Evolutionary conservation across 2,797 vertebrate species (phyloP).

Genomic region (Melanotaenia trifasciata): DNA sequence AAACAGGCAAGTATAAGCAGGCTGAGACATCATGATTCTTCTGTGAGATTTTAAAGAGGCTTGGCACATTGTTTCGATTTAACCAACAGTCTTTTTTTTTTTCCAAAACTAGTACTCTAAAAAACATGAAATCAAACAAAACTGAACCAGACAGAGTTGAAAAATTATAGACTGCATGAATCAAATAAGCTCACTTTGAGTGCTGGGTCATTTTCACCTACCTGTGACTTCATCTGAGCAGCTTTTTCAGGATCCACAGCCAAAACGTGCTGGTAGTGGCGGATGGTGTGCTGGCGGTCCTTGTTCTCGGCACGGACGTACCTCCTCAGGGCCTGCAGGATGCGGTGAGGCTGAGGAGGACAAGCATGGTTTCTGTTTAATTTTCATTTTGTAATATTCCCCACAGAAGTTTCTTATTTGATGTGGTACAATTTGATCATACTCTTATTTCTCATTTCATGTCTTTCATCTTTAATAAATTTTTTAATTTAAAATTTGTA

Average conservation of each 20-base stretch:
- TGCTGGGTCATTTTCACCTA: constrained; percentile 60
- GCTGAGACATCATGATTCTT: constrained; percentile 63
- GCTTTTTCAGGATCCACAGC: constrained; percentile 98
- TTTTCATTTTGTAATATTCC: neutral
- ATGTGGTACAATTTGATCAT: neutral
- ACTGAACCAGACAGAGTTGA: neutral
- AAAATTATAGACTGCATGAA: neutral
- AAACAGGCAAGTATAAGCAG: constrained; percentile 56
- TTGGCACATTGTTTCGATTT: constrained; percentile 42
- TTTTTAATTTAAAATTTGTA: neutral
- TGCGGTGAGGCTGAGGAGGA: constrained; percentile 89
- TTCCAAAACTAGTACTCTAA: neutral
- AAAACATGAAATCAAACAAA: constrained; percentile 6
- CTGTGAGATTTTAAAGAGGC: constrained; percentile 26
- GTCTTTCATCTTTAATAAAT: neutral
- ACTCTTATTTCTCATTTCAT: neutral
- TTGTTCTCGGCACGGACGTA: constrained; percentile 97
- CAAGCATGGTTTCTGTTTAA: neutral
- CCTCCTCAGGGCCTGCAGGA: constrained; percentile 92
- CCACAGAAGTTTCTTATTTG: neutral
- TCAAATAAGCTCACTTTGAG: neutral
- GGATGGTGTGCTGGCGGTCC: constrained; percentile 95
- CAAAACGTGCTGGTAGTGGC: constrained; percentile 96
- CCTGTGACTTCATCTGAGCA: constrained; percentile 98
- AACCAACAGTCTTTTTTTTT: constrained; percentile 9